Evolutionary conservation across 2,113 vertebrate genomes (phyloP), one percentile per base, ranked within the genome.

Genomic region (Machaerirhynchus nigripectus): DNA sequence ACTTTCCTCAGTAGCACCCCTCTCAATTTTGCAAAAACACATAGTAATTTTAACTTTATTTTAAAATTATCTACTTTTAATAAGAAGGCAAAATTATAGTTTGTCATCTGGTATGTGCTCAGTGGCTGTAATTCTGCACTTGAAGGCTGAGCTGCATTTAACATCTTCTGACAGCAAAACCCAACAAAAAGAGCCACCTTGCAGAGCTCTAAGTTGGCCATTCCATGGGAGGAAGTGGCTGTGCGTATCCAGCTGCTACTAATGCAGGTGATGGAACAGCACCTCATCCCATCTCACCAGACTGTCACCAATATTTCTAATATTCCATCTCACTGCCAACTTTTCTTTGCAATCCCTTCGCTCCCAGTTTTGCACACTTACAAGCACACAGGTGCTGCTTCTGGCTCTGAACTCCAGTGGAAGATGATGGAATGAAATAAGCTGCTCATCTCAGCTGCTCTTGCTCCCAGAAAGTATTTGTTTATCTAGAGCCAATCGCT

Each of bases 391-490:
- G 2, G 71, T n/a, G 56, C 91, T 53, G 61, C 85, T 91, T n/a
- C 78, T 74, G 53, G 50, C 86, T 93, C 93, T 88, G 44, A 96
- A 78, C 63, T 82, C 52, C 64, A 55, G 15, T 31, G 84, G 61
- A 88, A 93, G 85, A 76, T 5, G 70, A 92, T 79, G 63, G 94
- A 92, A 92, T 87, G 83, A 97, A 97, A 88, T 83, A 83, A 97
- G 90, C 89, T 95, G 31, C 96, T 77, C 8, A 0, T 71, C 88
- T 90, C 84, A 42, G 83, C 55, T 52, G 60, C 78, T 93, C 76
- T 61, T 96, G 88, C 93, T 96, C 91, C 92, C 92, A 53, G 80
- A 44, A 96, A 87, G 92, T 96, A 93, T 97, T 97, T 98, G 90
- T 97, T 97, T 98, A 95, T 96, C 83, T 80, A 92, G 91, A 89